phyloP scores from a whole-genome alignment of 2,888 invertebrate genomes.

The Brassicogethes aeneus region DNA sequence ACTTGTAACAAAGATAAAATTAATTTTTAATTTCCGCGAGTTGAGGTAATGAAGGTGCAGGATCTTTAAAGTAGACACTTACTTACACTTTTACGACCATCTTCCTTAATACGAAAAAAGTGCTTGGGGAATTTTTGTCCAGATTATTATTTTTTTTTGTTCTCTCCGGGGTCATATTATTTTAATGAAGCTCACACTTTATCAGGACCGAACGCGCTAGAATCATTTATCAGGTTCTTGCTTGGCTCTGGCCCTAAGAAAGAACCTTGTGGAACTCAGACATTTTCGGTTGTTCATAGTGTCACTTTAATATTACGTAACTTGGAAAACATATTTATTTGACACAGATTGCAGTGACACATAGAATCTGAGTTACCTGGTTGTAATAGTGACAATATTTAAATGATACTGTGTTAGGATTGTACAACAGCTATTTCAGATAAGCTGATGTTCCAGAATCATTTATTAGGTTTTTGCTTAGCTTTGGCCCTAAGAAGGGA shows the following conservation, averaged over 20 bases:
- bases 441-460: not conserved
- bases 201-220: conserved; percentile 13
- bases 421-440: too few relatives aligned
- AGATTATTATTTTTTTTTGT: conserved; percentile 40
- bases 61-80: conserved; percentile 30
- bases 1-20: conserved; percentile 41
- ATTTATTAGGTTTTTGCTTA: not conserved
- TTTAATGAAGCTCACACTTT: conserved; percentile 34
- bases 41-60: conserved; percentile 30
- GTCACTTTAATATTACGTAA: too few relatives aligned
- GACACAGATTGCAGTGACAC: not conserved
- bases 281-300: too few relatives aligned
- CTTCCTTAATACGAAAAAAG: conserved; percentile 30
- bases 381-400: too few relatives aligned
- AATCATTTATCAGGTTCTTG: not conserved
- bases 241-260: too few relatives aligned
- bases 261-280: too few relatives aligned
- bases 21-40: conserved; percentile 42
- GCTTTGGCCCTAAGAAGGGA: too few relatives aligned
- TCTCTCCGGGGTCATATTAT: conserved; percentile 37
- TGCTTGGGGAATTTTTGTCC: conserved; percentile 34
- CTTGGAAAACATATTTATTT: not conserved
- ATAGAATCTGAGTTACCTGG: too few relatives aligned
- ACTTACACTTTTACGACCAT: conserved; percentile 29
- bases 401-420: too few relatives aligned